Evolutionary conservation across 1,140 invertebrate species (phyloP).

Genomic region (Diprion similis): DNA sequence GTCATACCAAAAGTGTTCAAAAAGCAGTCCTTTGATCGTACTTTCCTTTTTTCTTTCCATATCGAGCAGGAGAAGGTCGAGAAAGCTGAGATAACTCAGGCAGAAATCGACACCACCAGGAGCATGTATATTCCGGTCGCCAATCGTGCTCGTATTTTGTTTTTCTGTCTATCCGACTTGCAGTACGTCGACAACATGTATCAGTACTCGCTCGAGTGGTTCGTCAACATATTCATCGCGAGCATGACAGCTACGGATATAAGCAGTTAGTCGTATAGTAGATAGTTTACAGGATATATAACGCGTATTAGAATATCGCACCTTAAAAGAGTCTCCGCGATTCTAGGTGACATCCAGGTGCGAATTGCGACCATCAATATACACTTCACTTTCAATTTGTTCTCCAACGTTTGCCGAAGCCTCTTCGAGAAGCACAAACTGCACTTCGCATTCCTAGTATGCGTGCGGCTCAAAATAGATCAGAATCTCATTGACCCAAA

Average conservation of each 20-base stretch:
- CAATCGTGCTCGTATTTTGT: conserved; percentile 74
- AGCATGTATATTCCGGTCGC: conserved; percentile 76
- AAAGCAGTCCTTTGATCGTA: neutral
- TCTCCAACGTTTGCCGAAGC: conserved; percentile 74
- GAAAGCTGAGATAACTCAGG: conserved; percentile 68
- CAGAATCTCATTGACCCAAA: conserved; percentile 58
- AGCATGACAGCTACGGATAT: conserved; percentile 74
- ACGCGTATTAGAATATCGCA: neutral
- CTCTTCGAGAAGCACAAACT: conserved; percentile 79
- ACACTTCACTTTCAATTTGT: conserved; percentile 73
- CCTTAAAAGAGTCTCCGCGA: neutral
- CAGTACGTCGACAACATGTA: conserved; percentile 80
- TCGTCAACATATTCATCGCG: conserved; percentile 72
- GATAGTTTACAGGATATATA: neutral
- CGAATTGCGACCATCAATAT: conserved; percentile 72
- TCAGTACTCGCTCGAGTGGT: conserved; percentile 80
- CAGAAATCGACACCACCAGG: conserved; percentile 73
- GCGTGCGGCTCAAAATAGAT: conserved; percentile 59
- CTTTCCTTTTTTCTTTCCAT: conserved; percentile 32
- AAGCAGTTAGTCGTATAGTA: conserved; percentile 39
- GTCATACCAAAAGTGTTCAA: neutral
- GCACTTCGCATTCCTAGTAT: conserved; percentile 71
- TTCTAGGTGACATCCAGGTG: conserved; percentile 67
- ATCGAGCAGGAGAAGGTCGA: conserved; percentile 64
- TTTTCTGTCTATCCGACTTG: conserved; percentile 76